Evolutionary conservation across 2,797 vertebrate genomes (phyloP).

Genomic region (Phaenicophaeus curvirostris): DNA sequence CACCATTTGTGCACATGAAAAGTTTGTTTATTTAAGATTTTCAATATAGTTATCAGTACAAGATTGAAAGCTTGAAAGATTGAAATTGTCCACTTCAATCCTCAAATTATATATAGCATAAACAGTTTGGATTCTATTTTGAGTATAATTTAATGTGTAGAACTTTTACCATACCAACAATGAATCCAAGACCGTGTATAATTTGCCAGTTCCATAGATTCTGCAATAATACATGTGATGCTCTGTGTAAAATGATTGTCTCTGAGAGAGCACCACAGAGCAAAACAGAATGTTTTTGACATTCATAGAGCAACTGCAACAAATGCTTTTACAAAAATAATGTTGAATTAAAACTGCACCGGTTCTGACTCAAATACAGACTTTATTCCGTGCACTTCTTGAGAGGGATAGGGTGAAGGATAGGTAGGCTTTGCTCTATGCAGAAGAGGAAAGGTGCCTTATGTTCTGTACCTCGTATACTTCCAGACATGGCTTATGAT

Average conservation of each 20-base stretch:
- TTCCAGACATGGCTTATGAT: not conserved
- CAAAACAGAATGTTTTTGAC: not conserved
- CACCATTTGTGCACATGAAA: not conserved
- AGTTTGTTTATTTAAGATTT: not conserved
- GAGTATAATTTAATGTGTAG: not conserved
- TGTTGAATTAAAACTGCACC: not conserved
- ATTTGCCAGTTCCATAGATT: not conserved
- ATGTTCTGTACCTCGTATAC: rapidly evolving
- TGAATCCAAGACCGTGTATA: not conserved
- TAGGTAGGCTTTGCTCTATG: not conserved
- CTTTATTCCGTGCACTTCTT: not conserved
- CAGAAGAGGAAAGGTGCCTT: not conserved
- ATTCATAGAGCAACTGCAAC: not conserved
- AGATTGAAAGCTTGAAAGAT: not conserved
- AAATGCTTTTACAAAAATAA: not conserved
- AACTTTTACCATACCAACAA: not conserved
- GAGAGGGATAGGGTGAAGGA: not conserved
- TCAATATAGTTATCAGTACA: not conserved
- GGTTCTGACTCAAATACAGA: not conserved
- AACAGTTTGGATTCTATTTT: not conserved
- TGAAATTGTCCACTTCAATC: not conserved
- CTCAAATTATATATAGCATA: not conserved
- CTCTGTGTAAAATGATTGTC: not conserved
- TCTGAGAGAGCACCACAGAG: not conserved
- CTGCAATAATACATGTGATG: not conserved